Evolutionary conservation across 1,140 invertebrate species (phyloP), one percentile per base, ranked within the genome.

Genomic region (Intoshia linei): DNA sequence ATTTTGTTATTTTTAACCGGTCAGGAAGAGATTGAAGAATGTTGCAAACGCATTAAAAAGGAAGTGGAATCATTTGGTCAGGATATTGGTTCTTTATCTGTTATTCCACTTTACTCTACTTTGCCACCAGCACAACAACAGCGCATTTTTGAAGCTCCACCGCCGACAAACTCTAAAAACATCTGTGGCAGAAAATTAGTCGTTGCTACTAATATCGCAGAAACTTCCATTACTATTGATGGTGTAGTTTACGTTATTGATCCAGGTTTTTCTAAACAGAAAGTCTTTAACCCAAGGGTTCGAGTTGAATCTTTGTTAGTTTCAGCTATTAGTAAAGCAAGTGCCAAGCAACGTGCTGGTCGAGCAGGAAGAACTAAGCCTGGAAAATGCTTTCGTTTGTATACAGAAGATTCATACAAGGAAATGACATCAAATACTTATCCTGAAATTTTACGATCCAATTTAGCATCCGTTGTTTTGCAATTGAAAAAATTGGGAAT

Each of bases 391-490:
- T 95, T 93, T 62, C 66, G 90, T 36, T 62, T 98, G 0, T 98
- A 98, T 53, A 95, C 90, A 0, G 87, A 98, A 55, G 92, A 84
- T 49, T 84, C 90, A 0, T 98, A 79, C 56, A 87, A 84, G 52
- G 87, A 98, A 56, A 98, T 98, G 90, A 83, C 93, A 48, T 83
- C 92, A 42, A 92, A 98, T 48, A 98, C 90, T 1, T 95, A 95
- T 57, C 84, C 90, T 1, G 90, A 98, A 64, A 95, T 98, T 61
- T 62, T 95, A 40, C 60, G 81, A 47, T 90, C 79, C 19, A 93
- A 93, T 66, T 66, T 92, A 46, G 79, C 79, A 19, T 75, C 81
- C 40, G 84, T 95, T 41, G 87, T 98, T 30, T 58, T 98, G 37
- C 87, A 98, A 61, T 62, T 98, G 44, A 95, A 95, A 55, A 95